A percentile compares a stretch with the other conserved stretches of the same genome.
phyloP scores from a whole-genome alignment of 1,140 invertebrate genomes.

The Drosophila varians region DNA sequence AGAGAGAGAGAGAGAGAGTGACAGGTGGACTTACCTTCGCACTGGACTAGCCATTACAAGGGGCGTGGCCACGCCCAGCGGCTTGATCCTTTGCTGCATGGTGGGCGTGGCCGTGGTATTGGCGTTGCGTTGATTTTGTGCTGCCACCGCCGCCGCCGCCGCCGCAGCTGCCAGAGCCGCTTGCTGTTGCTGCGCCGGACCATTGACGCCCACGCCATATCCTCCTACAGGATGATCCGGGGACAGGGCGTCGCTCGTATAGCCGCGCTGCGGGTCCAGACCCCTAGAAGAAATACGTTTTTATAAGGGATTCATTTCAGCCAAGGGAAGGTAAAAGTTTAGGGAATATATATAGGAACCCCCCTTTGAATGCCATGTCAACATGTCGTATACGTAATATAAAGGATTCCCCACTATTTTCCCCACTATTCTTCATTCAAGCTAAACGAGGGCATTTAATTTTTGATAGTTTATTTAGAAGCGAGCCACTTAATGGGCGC shows the following conservation, averaged over 20 bases:
- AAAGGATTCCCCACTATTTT: no score
- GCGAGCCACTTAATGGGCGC: not conserved
- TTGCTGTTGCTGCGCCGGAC: constrained; percentile 53
- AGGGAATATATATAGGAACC: no score
- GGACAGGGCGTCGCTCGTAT: constrained; percentile 88
- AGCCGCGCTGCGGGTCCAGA: constrained; percentile 87
- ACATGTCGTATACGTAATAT: not conserved
- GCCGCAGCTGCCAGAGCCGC: constrained; percentile 57
- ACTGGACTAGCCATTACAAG: constrained; percentile 93
- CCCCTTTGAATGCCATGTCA: not conserved
- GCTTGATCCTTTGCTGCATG: constrained; percentile 95
- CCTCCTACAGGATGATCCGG: constrained; percentile 84
- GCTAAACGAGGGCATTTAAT: not conserved
- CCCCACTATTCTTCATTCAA: not conserved
- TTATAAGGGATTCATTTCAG: no score
- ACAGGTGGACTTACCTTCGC: constrained; percentile 87
- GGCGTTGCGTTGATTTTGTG: constrained; percentile 73
- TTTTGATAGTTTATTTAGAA: not conserved
- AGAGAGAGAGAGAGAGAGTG: not conserved
- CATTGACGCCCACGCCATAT: constrained; percentile 55
- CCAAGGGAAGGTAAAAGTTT: no score
- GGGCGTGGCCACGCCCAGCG: constrained; percentile 93
- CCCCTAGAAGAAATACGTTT: constrained; percentile 82
- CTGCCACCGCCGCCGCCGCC: constrained; percentile 55
- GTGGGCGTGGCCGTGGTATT: constrained; percentile 86